A percentile compares a stretch with the other conserved stretches of the same genome.
Evolutionary conservation across 2,113 vertebrate genomes (phyloP).

Genomic region (Gnathochromis pfefferi): DNA sequence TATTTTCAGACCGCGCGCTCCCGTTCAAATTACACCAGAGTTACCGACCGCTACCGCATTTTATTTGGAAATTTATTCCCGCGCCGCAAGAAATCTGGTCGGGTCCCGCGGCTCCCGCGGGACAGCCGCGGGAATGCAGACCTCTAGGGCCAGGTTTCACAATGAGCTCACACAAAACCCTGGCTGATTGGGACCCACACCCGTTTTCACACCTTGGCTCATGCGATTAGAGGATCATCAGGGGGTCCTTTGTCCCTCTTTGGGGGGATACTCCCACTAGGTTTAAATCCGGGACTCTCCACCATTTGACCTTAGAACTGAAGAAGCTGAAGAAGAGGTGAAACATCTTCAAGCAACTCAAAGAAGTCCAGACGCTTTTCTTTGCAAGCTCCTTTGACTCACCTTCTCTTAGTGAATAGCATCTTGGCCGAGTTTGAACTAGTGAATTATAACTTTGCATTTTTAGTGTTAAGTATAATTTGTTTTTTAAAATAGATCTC

Average conservation of each 20-base stretch:
- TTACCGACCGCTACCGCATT: too few relatives aligned
- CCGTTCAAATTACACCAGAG: too few relatives aligned
- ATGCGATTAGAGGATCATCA: background rate
- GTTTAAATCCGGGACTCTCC: background rate
- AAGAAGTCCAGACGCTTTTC: background rate
- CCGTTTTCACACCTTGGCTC: fast-evolving
- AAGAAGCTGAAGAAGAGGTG: background rate
- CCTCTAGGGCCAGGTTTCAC: background rate
- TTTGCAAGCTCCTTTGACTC: background rate
- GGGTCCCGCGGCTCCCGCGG: too few relatives aligned
- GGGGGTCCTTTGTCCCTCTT: background rate
- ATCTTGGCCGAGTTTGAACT: background rate
- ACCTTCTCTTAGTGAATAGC: background rate
- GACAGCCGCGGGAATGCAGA: too few relatives aligned
- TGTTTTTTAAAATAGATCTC: background rate
- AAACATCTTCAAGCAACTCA: background rate
- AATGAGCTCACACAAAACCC: background rate
- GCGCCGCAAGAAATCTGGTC: too few relatives aligned
- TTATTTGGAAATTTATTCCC: too few relatives aligned
- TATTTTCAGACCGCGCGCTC: too few relatives aligned
- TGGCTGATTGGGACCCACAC: background rate
- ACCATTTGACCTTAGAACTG: background rate
- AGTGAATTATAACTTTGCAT: background rate
- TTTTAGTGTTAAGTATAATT: background rate
- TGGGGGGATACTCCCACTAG: background rate